These are phyloP conservation scores for Zhuqinia jingwanae DNA, from an alignment of 2,888 invertebrate genomes.

Conservation along the genomic window DNA sequence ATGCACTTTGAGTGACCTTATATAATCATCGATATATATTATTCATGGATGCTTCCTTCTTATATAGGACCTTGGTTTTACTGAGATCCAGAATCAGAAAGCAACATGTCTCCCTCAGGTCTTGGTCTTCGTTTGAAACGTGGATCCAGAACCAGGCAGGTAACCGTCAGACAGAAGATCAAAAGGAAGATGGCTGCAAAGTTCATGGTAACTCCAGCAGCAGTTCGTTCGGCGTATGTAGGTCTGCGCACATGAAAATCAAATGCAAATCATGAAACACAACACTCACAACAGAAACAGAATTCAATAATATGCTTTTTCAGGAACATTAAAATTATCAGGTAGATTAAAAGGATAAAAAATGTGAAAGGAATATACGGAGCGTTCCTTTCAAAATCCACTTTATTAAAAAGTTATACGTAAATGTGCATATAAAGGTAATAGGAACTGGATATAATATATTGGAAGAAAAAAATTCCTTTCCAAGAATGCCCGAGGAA, in stretches of 20 bases:
- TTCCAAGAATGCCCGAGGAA: slow-evolving; percentile 36
- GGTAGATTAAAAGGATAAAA: no score
- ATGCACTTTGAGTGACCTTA: no score
- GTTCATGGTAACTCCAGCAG: slow-evolving; percentile 72
- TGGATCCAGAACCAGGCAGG: slow-evolving; percentile 73
- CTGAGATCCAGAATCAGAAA: slow-evolving; percentile 73
- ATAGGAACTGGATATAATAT: slow-evolving; percentile 7
- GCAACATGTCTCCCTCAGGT: slow-evolving; percentile 78
- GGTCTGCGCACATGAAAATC: no score
- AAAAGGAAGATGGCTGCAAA: slow-evolving; percentile 76
- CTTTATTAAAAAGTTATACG: no score
- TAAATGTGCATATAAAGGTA: background rate
- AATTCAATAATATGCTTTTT: background rate
- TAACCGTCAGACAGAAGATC: slow-evolving; percentile 73
- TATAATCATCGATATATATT: no score
- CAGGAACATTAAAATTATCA: no score
- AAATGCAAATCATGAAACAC: no score
- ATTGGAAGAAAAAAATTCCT: background rate
- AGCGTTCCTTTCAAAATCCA: no score
- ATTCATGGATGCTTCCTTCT: no score
- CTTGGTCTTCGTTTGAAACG: slow-evolving; percentile 76
- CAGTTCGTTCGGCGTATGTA: slow-evolving; percentile 23
- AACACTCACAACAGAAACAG: slow-evolving; percentile 16
- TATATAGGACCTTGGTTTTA: no score
- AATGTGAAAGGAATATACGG: no score